Evolutionary conservation across 2,888 invertebrate species (phyloP).

Genomic region (Eugnorisma glareosa): DNA sequence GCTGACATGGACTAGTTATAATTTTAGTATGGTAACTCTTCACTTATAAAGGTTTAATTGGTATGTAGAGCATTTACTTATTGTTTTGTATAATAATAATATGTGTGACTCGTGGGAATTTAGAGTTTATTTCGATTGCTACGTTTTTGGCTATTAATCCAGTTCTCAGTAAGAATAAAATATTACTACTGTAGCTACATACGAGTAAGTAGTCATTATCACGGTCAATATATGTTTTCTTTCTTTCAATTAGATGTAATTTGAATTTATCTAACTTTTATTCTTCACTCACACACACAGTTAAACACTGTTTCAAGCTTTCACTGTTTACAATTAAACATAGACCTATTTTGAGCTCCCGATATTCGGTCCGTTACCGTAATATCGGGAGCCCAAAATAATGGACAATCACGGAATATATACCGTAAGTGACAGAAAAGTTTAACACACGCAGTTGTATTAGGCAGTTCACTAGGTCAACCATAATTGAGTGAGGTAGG

Average conservation of each 20-base stretch:
- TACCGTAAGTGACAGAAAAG: too few relatives aligned
- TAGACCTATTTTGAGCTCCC: too few relatives aligned
- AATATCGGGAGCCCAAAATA: too few relatives aligned
- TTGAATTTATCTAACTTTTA: neutral
- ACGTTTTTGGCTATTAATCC: neutral
- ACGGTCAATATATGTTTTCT: neutral
- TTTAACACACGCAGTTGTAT: too few relatives aligned
- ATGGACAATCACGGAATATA: too few relatives aligned
- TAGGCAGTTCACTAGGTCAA: neutral
- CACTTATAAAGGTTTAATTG: slow-evolving; percentile 26
- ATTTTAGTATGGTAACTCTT: slow-evolving; percentile 8
- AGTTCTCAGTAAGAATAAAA: neutral
- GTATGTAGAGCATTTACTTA: neutral
- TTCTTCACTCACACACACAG: neutral
- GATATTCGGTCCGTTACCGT: too few relatives aligned
- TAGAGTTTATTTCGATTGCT: neutral
- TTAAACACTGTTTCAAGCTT: too few relatives aligned
- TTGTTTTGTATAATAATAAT: slow-evolving; percentile 10
- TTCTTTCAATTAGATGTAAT: neutral
- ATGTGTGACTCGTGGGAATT: slow-evolving; percentile 8
- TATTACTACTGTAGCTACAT: too few relatives aligned
- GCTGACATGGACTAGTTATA: neutral
- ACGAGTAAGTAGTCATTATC: too few relatives aligned
- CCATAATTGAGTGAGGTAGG: slow-evolving; percentile 4
- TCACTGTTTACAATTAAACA: too few relatives aligned